phyloP scores from a whole-genome alignment of 2,888 invertebrate species.

The Abrostola tripartita region DNA sequence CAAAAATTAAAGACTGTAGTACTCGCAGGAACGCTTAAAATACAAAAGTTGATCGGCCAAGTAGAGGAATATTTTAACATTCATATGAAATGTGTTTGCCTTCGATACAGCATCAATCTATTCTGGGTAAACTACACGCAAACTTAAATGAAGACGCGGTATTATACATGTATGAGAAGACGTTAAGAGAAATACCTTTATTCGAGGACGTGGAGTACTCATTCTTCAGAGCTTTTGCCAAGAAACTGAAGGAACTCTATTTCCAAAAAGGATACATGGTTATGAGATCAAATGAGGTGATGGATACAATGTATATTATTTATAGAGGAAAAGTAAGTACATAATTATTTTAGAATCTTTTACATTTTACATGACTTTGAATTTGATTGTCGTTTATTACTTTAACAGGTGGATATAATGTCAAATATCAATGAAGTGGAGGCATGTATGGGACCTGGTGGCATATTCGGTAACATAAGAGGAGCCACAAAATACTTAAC shows the following conservation, averaged over 20 bases:
- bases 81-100: too few species aligned
- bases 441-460: constrained; percentile 85
- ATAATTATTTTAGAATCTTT: too few species aligned
- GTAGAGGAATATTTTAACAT: too few species aligned
- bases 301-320: constrained; percentile 80
- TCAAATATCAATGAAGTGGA: constrained; percentile 81
- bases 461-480: constrained; percentile 85
- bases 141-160: constrained; percentile 87
- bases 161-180: constrained; percentile 86
- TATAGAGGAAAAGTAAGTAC: constrained; percentile 81
- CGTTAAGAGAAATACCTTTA: constrained; percentile 84
- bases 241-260: constrained; percentile 80
- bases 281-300: constrained; percentile 80
- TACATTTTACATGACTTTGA: neutral
- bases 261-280: constrained; percentile 84
- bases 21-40: neutral
- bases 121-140: constrained; percentile 84
- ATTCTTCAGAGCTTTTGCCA: constrained; percentile 87
- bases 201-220: constrained; percentile 86
- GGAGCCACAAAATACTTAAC: constrained; percentile 77
- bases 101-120: constrained; percentile 78
- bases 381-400: neutral
- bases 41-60: too few species aligned
- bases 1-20: neutral
- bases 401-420: constrained; percentile 77